Evolutionary conservation across 2,113 vertebrate species (phyloP).

Genomic region (Neogobius melanostomus): DNA sequence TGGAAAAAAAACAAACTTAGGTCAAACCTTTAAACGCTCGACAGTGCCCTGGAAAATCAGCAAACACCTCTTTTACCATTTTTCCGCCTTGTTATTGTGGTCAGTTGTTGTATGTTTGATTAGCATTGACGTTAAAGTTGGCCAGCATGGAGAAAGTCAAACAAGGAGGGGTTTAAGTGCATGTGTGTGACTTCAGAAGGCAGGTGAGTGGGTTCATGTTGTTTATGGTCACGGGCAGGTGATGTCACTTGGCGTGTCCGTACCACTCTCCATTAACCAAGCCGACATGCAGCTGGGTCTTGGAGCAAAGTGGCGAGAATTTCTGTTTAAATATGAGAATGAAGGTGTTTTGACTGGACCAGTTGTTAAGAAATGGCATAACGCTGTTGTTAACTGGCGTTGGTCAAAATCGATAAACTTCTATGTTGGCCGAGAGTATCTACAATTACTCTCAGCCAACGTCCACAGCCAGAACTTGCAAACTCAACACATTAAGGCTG

Average conservation of each 20-base stretch:
- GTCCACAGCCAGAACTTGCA: too few species aligned
- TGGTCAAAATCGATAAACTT: too few species aligned
- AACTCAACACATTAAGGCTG: too few species aligned
- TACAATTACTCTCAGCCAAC: too few species aligned
- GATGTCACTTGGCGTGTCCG: constrained; percentile 55
- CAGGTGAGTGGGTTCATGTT: constrained; percentile 51
- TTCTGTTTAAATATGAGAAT: constrained; percentile 21
- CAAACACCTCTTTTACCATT: constrained; percentile 43
- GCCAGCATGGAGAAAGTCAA: constrained; percentile 27
- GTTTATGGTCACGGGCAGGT: constrained; percentile 47
- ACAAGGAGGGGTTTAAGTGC: constrained; percentile 45
- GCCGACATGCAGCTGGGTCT: constrained; percentile 28
- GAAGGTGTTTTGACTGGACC: background rate
- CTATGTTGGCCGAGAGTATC: too few species aligned
- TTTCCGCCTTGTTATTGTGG: constrained; percentile 5
- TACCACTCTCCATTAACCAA: constrained; percentile 31
- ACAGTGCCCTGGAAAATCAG: constrained; percentile 9
- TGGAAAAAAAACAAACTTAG: constrained; percentile 19
- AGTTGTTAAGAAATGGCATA: background rate
- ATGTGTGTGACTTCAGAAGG: constrained; percentile 26
- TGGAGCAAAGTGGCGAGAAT: constrained; percentile 26
- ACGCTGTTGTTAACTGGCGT: too few species aligned
- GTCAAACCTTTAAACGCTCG: background rate
- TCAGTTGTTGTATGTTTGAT: constrained; percentile 55
- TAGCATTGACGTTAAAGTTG: constrained; percentile 38